Conservation (phyloP, 2,888 invertebrate species). For the Fragum whitleyi region DNA sequence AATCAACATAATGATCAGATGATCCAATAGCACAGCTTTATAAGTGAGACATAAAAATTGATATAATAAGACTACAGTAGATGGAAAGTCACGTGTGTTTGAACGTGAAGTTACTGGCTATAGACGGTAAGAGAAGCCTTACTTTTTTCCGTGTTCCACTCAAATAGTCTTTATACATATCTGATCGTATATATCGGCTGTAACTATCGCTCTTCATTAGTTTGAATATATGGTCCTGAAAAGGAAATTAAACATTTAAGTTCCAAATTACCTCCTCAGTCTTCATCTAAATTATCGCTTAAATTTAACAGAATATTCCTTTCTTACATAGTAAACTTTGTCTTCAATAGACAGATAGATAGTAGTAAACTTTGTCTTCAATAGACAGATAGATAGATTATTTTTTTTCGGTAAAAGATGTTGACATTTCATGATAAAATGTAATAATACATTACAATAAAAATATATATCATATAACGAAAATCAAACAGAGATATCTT, state of each 20-base stretch:
- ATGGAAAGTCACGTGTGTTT: conserved; percentile 71
- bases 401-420: no score
- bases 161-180: conserved; percentile 98
- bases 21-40: not conserved
- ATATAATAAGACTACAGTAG: not conserved
- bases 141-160: conserved; percentile 99
- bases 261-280: no score
- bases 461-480: no score
- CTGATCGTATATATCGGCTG: conserved; percentile 97
- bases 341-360: no score
- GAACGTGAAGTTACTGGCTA: conserved; percentile 79
- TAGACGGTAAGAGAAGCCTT: conserved; percentile 79
- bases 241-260: conserved; percentile 54
- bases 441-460: no score
- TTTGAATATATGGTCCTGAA: conserved; percentile 98
- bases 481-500: no score
- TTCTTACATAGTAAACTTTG: no score
- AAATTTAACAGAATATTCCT: no score
- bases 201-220: conserved; percentile 99
- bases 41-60: not conserved
- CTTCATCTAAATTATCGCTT: no score
- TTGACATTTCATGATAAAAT: no score
- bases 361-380: no score
- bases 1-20: not conserved
- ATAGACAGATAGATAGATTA: no score